Evolutionary conservation across 2,888 invertebrate species (phyloP), one percentile per base, ranked within the genome.

Genomic region (Marronus borbonicus): DNA sequence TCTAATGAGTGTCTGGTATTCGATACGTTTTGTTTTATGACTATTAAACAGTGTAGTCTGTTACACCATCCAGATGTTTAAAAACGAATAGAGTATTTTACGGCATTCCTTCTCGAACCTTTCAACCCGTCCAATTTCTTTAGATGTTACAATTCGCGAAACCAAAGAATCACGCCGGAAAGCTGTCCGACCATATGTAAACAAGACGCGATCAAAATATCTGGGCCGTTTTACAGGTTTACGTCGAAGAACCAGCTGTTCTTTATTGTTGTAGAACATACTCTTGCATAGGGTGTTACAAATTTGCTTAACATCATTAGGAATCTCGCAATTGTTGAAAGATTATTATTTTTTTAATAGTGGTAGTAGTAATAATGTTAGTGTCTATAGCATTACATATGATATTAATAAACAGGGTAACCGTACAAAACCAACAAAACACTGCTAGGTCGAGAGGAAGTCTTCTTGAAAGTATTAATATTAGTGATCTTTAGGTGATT

Each of bases 161-260:
- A 52, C 7, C 52, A 52, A 52, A 17, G n/a, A 1, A 44, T 44
- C 44, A 44, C n/a, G 17, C 17, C 52, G 52, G 52, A 52, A 52
- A 52, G n/a, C 52, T 17, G 52, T 52, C 52, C n/a, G 52, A 52
- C 52, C 1, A 17, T 52, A 52, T 52, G 52, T 52, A 52, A 52
- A 52, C 52, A 52, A 52, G 17, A 10, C 4, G 4, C n/a, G 52
- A 52, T 52, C 52, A 52, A 52, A 52, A 52, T 52, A 52, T 17
- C 52, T 14, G 17, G 17, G 7, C 52, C 52, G n/a, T 52, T 52
- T 17, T 52, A 17, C 44, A 8, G 44, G 44, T 17, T 52, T 2
- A 52, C 17, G 17, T 52, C 17, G 52, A 3, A 5, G 52, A 1
- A 12, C 52, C 17, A 52, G 52, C 52, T 52, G 52, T 52, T 52